Evolutionary conservation across 2,888 invertebrate species (phyloP).

Genomic region (Agapetus fuscipes): DNA sequence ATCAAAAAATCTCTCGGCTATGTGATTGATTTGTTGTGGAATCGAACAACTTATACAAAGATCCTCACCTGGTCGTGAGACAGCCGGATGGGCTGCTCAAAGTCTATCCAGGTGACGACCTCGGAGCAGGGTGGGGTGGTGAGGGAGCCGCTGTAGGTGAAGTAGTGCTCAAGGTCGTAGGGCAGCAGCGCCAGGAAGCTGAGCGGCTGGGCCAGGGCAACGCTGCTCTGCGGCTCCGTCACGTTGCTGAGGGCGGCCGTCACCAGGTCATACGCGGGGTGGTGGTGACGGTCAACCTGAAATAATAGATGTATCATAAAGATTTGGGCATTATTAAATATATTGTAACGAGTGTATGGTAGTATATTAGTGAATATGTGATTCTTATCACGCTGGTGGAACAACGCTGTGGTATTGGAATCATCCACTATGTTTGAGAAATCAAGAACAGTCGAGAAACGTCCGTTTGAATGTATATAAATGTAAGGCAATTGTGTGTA

Average conservation of each 20-base stretch:
- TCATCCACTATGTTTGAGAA: too few relatives aligned
- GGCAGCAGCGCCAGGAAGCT: conserved; percentile 47
- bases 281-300: conserved; percentile 41
- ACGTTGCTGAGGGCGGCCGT: conserved; percentile 47
- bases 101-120: conserved; percentile 81
- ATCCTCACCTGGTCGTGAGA: conserved; percentile 60
- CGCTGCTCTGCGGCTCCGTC: conserved; percentile 42
- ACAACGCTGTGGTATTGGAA: too few relatives aligned
- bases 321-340: too few relatives aligned
- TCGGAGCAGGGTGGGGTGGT: conserved; percentile 83
- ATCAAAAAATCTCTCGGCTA: too few relatives aligned
- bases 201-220: conserved; percentile 39
- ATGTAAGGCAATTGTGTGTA: too few relatives aligned
- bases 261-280: conserved; percentile 49
- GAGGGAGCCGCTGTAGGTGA: conserved; percentile 75
- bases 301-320: conserved; percentile 3
- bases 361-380: too few relatives aligned
- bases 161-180: conserved; percentile 53
- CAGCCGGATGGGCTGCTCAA: conserved; percentile 58
- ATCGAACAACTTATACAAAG: too few relatives aligned
- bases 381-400: too few relatives aligned
- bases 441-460: too few relatives aligned
- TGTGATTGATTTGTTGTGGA: too few relatives aligned
- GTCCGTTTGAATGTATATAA: too few relatives aligned
- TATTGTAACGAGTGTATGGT: too few relatives aligned